Percentiles rank a stretch among this genome's conserved stretches.
These are phyloP conservation scores for Parnassius apollo DNA, from an alignment of 2,888 invertebrate genomes.

Conservation along the genomic window DNA sequence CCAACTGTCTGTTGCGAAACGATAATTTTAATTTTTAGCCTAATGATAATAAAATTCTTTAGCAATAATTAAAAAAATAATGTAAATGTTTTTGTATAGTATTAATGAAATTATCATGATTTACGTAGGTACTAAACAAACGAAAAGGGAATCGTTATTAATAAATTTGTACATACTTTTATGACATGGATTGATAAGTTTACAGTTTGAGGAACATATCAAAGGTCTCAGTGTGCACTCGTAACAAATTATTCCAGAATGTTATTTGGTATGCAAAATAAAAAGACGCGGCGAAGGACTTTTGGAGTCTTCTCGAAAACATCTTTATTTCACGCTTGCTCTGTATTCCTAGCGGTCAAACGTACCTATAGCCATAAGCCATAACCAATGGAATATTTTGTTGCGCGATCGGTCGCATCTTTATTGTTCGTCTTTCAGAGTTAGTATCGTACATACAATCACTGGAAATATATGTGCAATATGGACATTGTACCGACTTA, in stretches of 20 bases:
- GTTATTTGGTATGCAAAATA: conserved; percentile 31
- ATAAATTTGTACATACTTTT: conserved; percentile 62
- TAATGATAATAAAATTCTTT: conserved; percentile 77
- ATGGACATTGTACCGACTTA: conserved; percentile 67
- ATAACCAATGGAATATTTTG: conserved; percentile 41
- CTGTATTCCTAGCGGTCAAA: neutral
- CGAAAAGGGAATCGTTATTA: conserved; percentile 45
- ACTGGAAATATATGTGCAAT: conserved; percentile 61
- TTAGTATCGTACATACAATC: conserved; percentile 47
- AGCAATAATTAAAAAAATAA: conserved; percentile 75
- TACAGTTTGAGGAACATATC: conserved; percentile 57
- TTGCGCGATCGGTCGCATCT: conserved; percentile 37
- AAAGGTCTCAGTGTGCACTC: conserved; percentile 44
- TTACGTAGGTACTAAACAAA: conserved; percentile 49
- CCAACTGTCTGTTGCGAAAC: conserved; percentile 77
- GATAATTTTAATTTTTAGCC: conserved; percentile 68
- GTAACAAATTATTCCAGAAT: conserved; percentile 46
- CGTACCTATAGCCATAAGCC: conserved; percentile 22
- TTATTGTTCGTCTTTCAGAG: conserved; percentile 40
- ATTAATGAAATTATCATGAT: conserved; percentile 62
- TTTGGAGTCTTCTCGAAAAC: too few relatives aligned
- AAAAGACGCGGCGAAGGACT: neutral
- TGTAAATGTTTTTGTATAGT: conserved; percentile 81
- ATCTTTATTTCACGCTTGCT: too few relatives aligned
- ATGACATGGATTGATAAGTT: conserved; percentile 43